Conservation (phyloP, 2,888 invertebrate genomes). For the Noctuana brunneofusca region DNA sequence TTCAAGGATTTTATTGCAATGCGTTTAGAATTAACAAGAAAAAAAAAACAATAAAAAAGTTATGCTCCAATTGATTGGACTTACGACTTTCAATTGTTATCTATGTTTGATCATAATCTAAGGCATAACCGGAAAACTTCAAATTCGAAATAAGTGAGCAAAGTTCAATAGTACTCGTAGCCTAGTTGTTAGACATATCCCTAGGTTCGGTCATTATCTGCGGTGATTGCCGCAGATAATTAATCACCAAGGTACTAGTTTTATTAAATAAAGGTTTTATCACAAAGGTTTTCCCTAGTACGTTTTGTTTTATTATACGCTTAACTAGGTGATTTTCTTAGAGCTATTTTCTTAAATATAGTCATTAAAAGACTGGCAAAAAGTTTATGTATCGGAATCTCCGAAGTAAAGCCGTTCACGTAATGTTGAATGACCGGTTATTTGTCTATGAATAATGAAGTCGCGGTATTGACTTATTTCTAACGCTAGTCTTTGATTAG, state of each 20-base stretch:
- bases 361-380: not conserved
- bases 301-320: not conserved
- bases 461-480: not conserved
- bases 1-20: not conserved
- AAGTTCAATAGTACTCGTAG: not conserved
- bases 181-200: too few species aligned
- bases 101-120: too few species aligned
- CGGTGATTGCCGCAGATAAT: not conserved
- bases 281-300: not conserved
- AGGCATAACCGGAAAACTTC: not conserved
- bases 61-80: not conserved
- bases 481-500: not conserved
- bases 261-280: too few species aligned
- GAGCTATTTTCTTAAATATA: not conserved
- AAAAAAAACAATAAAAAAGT: not conserved
- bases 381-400: not conserved
- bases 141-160: not conserved
- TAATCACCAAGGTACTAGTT: not conserved
- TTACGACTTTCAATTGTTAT: not conserved
- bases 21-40: not conserved
- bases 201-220: too few species aligned
- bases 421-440: constrained; percentile 1
- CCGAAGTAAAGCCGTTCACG: not conserved
- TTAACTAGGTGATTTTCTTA: not conserved
- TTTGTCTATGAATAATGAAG: not conserved